Evolutionary conservation across 2,888 invertebrate species (phyloP), one percentile per base, ranked within the genome.

Genomic region (Plagiodera versicolora): DNA sequence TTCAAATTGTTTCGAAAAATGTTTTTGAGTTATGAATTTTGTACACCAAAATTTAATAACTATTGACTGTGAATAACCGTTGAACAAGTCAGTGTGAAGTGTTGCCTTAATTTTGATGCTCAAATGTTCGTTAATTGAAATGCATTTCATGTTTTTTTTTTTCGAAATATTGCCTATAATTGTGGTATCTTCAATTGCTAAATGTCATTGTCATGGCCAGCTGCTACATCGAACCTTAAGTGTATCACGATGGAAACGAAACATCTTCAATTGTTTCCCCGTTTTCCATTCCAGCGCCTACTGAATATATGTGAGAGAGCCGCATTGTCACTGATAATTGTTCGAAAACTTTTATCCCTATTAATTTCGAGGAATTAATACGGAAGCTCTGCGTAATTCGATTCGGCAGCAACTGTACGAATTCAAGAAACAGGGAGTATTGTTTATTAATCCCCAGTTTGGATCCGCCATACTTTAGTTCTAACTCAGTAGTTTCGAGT

Each of bases 381-480:
- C 56, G 56, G 56, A 53, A 44, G 60, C 63, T 67, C 64, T 63
- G 45, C 62, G 63, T 67, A 64, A 67, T 67, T 67, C 58, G 67
- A 67, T 67, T 63, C 56, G 67, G 63, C 60, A 58, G 63, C 63
- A 63, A 67, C 57, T 60, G 62, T 63, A 67, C 58, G 63, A 63
- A 67, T 57, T 61, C 58, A 67, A 65, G 61, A 61, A 61, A 63
- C 61, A 55, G 60, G 55, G 65, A 62, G 67, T 68, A 69, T 69
- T 68, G 68, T 66, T 69, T 68, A 69, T 68, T 69, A 69, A 69
- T 69, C 69, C 67, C 53, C 63, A 65, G 61, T 59, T 66, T 66
- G 67, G 69, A 69, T 70, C 68, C 66, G 65, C 66, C 61, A 66
- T 68, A 68, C 68, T 68, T 68, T 64, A 67, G 64, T 67, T 65